phyloP scores from a whole-genome alignment of 37 sponge, comb jelly and placozoan species.

The Ianthella basta region DNA sequence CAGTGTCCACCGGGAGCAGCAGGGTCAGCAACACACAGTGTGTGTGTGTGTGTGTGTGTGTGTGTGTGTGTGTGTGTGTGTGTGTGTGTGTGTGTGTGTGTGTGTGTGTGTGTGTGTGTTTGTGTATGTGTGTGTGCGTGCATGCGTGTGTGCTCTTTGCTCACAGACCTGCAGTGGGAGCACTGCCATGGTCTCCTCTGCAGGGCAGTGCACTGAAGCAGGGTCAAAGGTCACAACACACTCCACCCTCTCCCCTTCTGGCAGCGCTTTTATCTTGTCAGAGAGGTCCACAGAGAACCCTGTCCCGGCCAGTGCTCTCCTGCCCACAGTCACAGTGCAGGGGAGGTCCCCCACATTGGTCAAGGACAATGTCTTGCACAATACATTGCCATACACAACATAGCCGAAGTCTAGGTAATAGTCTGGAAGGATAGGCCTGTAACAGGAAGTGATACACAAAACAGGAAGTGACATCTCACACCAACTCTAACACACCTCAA shows the following conservation, averaged over 20 bases:
- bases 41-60: too few species aligned
- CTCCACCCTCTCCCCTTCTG: slow-evolving; percentile 78
- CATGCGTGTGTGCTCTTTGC: too few species aligned
- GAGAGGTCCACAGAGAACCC: slow-evolving; percentile 81
- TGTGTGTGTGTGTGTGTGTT: too few species aligned
- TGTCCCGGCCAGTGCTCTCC: slow-evolving; percentile 55
- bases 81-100: too few species aligned
- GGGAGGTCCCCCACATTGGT: slow-evolving; percentile 75
- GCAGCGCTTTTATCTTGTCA: slow-evolving; percentile 77
- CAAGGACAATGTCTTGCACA: slow-evolving; percentile 55
- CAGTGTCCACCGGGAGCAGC: not conserved
- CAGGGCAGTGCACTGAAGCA: slow-evolving; percentile 53
- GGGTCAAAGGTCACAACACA: slow-evolving; percentile 91
- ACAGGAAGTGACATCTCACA: too few species aligned
- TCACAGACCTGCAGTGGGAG: slow-evolving; percentile 74
- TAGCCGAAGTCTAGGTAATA: slow-evolving; percentile 93
- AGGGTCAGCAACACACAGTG: not conserved
- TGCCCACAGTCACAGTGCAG: slow-evolving; percentile 50
- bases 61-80: too few species aligned
- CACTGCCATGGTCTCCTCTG: slow-evolving; percentile 35
- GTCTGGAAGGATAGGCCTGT: slow-evolving; percentile 72
- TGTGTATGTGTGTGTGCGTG: too few species aligned
- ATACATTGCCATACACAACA: slow-evolving; percentile 74
- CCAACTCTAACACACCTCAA: too few species aligned
- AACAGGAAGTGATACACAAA: not conserved